These are phyloP conservation scores for Chrysotoxum bicinctum DNA, from an alignment of 2,888 invertebrate genomes.

Conservation along the genomic window DNA sequence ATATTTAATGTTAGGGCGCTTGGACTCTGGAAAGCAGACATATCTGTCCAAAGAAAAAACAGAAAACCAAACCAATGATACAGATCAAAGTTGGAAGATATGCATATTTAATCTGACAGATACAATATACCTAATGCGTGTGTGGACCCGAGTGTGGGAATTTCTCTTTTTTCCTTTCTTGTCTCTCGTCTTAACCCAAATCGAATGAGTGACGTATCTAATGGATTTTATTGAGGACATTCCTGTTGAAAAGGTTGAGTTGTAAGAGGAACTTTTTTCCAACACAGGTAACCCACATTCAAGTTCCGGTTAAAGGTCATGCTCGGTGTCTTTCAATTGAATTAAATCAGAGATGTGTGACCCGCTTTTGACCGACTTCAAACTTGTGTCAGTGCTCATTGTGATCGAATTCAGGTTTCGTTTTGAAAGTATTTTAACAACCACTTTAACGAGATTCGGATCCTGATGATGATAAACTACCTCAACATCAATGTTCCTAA, in stretches of 20 bases:
- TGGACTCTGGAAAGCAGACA: background rate
- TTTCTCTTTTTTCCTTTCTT: too few species aligned
- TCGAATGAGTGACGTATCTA: background rate
- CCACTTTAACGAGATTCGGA: conserved; percentile 1
- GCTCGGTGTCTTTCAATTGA: background rate
- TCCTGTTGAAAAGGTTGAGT: background rate
- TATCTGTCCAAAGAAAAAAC: background rate
- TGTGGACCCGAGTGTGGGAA: background rate
- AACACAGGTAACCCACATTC: background rate
- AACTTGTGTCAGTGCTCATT: background rate
- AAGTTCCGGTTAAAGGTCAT: conserved; percentile 6
- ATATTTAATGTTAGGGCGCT: background rate
- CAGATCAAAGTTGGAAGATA: background rate
- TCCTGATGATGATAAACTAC: conserved; percentile 6
- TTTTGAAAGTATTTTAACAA: conserved; percentile 1
- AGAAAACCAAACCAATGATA: background rate
- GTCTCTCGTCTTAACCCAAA: background rate
- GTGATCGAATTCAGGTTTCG: background rate
- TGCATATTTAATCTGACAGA: conserved; percentile 12
- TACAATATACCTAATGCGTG: background rate
- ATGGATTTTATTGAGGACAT: conserved; percentile 8
- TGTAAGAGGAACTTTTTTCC: background rate
- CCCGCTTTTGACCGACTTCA: background rate
- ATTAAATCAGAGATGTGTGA: background rate
- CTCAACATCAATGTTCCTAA: background rate